Evolutionary conservation across 2,113 vertebrate species (phyloP).

Genomic region (Crocuta crocuta): DNA sequence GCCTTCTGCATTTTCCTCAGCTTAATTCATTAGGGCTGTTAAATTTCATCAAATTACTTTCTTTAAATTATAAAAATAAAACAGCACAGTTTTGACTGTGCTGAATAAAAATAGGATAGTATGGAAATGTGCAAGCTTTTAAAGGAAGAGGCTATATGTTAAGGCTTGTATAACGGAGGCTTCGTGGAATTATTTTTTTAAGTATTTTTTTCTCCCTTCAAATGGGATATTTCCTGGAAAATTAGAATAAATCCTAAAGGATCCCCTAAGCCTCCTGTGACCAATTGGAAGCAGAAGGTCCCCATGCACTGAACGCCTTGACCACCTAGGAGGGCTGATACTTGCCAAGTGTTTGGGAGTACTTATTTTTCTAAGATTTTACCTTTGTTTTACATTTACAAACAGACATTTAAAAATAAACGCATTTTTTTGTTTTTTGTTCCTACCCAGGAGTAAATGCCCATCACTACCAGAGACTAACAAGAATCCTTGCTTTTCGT

Average conservation of each 20-base stretch:
- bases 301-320: background rate
- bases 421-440: background rate
- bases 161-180: background rate
- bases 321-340: background rate
- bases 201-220: background rate
- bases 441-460: background rate
- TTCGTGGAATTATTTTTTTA: constrained; percentile 2
- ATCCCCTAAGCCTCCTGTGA: background rate
- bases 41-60: constrained; percentile 69
- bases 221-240: constrained; percentile 56
- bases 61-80: constrained; percentile 59
- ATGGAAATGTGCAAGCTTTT: constrained; percentile 7
- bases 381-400: background rate
- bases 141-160: background rate
- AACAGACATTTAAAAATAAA: background rate
- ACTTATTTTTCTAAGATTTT: constrained; percentile 32
- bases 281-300: constrained; percentile 28
- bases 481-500: background rate
- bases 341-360: background rate
- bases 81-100: constrained; percentile 7
- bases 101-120: background rate
- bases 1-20: constrained; percentile 68
- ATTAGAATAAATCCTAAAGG: constrained; percentile 42
- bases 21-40: constrained; percentile 72
- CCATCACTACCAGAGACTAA: background rate